Evolutionary conservation across 2,113 vertebrate species (phyloP).

Genomic region (Cebus imitator): DNA sequence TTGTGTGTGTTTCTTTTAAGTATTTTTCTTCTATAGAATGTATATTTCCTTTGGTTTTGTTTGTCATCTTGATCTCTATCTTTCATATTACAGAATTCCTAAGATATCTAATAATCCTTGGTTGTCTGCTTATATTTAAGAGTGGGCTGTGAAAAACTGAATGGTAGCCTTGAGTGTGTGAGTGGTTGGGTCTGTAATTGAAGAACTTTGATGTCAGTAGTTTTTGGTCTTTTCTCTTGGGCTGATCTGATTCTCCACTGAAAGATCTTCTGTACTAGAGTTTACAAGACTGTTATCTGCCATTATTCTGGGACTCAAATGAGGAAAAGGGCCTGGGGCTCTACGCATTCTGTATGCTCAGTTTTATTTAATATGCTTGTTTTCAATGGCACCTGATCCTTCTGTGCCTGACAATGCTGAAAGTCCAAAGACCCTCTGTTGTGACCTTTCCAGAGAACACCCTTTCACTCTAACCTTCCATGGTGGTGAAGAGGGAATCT

Average conservation of each 20-base stretch:
- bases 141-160: not conserved
- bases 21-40: not conserved
- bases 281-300: not conserved
- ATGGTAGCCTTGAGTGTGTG: not conserved
- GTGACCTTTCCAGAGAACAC: not conserved
- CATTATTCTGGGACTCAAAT: not conserved
- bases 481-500: fast-evolving
- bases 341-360: not conserved
- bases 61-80: not conserved
- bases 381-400: not conserved
- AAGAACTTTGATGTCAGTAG: not conserved
- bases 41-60: not conserved
- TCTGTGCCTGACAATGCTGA: not conserved
- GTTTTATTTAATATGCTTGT: no score
- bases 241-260: not conserved
- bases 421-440: not conserved
- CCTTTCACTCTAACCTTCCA: not conserved
- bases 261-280: not conserved
- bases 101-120: not conserved
- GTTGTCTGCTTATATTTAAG: not conserved
- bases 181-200: not conserved
- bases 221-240: not conserved
- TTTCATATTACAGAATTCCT: not conserved
- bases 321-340: not conserved
- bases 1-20: not conserved